phyloP scores from a whole-genome alignment of 2,888 invertebrate species.

The Acleris literana region DNA sequence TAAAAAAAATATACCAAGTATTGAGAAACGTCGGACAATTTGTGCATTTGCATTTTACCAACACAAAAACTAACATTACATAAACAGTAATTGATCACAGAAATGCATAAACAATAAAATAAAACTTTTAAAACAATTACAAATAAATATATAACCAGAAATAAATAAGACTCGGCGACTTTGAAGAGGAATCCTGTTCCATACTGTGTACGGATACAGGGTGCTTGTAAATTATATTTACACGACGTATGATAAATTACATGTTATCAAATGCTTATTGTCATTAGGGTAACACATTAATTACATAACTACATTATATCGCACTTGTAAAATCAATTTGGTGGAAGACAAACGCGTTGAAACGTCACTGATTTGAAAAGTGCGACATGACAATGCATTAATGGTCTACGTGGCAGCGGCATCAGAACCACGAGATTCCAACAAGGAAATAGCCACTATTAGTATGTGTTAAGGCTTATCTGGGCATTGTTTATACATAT shows the following conservation, averaged over 20 bases:
- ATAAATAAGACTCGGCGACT: slow-evolving; percentile 54
- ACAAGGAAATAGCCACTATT: too few species aligned
- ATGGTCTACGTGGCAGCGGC: too few species aligned
- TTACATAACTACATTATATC: slow-evolving; percentile 38
- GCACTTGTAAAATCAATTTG: slow-evolving; percentile 39
- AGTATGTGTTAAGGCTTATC: too few species aligned
- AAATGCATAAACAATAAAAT: slow-evolving; percentile 73
- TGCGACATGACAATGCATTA: background rate
- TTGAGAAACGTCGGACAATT: slow-evolving; percentile 47
- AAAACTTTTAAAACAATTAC: slow-evolving; percentile 59
- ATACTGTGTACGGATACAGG: slow-evolving; percentile 43
- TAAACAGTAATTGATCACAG: slow-evolving; percentile 74
- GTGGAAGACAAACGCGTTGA: background rate
- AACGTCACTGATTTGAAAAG: slow-evolving; percentile 12
- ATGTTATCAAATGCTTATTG: slow-evolving; percentile 74
- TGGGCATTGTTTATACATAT: too few species aligned
- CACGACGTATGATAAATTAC: slow-evolving; percentile 53
- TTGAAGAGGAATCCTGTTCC: slow-evolving; percentile 57
- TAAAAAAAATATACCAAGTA: slow-evolving; percentile 11
- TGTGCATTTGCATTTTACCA: slow-evolving; percentile 59
- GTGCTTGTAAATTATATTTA: slow-evolving; percentile 52
- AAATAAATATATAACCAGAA: slow-evolving; percentile 51
- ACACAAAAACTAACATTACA: slow-evolving; percentile 50
- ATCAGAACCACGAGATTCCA: too few species aligned
- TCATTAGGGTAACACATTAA: slow-evolving; percentile 63